These are phyloP conservation scores for Linnaemya tessellans DNA, from an alignment of 2,888 invertebrate species.

Conservation along the genomic window DNA sequence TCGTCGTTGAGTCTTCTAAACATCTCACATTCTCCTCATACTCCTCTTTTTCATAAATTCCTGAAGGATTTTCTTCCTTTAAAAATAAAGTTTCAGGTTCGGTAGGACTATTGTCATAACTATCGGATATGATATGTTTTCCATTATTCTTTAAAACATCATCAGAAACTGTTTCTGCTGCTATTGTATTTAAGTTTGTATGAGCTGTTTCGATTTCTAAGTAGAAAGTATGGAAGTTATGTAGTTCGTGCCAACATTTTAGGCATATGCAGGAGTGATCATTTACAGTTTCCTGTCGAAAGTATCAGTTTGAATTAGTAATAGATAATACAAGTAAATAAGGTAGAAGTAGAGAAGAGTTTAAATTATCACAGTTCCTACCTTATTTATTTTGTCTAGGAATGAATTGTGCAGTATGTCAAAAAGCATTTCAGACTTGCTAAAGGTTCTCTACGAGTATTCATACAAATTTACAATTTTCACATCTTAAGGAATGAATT, in stretches of 20 bases:
- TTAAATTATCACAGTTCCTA: too few relatives aligned
- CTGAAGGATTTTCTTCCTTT: not conserved
- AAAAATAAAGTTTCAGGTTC: not conserved
- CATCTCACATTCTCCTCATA: not conserved
- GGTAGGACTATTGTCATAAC: not conserved
- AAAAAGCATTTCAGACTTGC: not conserved
- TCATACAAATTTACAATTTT: too few relatives aligned
- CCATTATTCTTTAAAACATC: not conserved
- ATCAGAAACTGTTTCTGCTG: constrained; percentile 63
- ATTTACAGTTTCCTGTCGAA: constrained; percentile 36
- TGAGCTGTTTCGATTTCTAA: constrained; percentile 75
- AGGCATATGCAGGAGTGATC: constrained; percentile 15
- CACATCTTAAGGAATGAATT: too few relatives aligned
- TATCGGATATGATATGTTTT: not conserved
- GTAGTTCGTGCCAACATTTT: constrained; percentile 64
- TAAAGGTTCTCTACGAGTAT: too few relatives aligned
- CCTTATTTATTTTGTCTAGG: too few relatives aligned
- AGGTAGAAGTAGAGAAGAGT: too few relatives aligned
- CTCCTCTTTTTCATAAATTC: not conserved
- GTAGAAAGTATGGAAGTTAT: constrained; percentile 76
- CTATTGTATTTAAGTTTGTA: constrained; percentile 72
- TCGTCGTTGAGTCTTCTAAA: not conserved
- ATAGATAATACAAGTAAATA: not conserved
- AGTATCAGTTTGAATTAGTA: not conserved
- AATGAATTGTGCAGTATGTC: not conserved